Percentiles rank a stretch among this genome's conserved stretches.
Conservation (phyloP, 2,113 vertebrate species). For the Stigmatopora nigra region DNA sequence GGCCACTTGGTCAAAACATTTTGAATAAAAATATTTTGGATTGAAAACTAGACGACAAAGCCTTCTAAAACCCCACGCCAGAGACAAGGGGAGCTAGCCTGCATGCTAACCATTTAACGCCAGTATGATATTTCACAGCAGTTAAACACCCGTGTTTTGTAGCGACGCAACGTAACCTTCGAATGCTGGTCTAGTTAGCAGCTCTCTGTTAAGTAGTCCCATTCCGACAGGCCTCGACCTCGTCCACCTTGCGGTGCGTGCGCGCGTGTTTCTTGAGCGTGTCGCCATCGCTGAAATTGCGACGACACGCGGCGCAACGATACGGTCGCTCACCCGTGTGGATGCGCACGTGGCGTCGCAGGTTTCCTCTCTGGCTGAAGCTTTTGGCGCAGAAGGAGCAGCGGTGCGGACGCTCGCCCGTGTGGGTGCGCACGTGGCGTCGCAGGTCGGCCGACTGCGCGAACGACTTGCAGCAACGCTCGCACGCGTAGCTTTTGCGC, state of each 20-base stretch:
- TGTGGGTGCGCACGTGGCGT: conserved; percentile 70
- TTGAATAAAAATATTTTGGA: too few relatives aligned
- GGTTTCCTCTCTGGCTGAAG: conserved; percentile 69
- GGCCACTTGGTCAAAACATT: too few relatives aligned
- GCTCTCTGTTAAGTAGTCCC: not conserved
- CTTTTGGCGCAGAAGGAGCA: conserved; percentile 70
- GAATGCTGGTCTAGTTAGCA: too few relatives aligned
- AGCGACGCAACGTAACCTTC: too few relatives aligned
- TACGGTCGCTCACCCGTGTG: conserved; percentile 69
- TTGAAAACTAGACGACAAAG: too few relatives aligned
- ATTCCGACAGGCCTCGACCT: not conserved
- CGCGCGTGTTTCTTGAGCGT: conserved; percentile 64
- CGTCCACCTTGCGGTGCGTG: conserved; percentile 43
- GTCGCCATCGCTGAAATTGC: conserved; percentile 63
- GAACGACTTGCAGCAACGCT: conserved; percentile 70
- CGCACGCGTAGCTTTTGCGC: conserved; percentile 61
- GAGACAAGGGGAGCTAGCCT: too few relatives aligned
- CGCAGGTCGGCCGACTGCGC: conserved; percentile 69
- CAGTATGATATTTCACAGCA: too few relatives aligned
- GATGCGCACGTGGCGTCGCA: conserved; percentile 63
- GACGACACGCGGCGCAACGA: conserved; percentile 59
- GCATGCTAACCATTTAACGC: too few relatives aligned
- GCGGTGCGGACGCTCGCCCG: conserved; percentile 66
- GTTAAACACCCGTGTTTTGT: too few relatives aligned
- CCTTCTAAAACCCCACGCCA: too few relatives aligned